phyloP scores from a whole-genome alignment of 2,113 vertebrate genomes.

The Zapornia atra region DNA sequence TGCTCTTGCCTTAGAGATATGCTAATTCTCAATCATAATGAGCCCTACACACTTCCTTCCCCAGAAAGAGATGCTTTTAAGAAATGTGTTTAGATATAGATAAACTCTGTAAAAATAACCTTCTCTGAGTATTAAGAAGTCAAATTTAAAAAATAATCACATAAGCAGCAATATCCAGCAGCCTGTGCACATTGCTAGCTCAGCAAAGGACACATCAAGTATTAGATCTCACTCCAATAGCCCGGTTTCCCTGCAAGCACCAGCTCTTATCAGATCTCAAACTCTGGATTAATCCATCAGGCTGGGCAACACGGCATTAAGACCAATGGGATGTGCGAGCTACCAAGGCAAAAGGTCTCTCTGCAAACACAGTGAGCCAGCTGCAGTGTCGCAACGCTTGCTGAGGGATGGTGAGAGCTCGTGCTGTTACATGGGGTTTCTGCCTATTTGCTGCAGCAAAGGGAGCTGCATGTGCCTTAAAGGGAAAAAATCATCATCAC shows the following conservation, averaged over 20 bases:
- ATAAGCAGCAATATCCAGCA: neutral
- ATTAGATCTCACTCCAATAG: neutral
- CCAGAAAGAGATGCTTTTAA: neutral
- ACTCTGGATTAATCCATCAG: neutral
- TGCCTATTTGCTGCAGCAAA: neutral
- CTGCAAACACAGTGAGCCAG: neutral
- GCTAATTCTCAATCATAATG: neutral
- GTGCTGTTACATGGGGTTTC: neutral
- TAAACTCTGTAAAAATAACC: neutral
- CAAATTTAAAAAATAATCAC: neutral
- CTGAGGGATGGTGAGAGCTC: neutral
- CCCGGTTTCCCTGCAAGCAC: neutral
- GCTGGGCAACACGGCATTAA: neutral
- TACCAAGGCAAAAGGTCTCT: neutral
- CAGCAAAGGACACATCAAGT: neutral
- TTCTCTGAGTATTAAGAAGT: neutral
- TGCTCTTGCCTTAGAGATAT: neutral
- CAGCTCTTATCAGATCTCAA: neutral
- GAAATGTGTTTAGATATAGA: neutral
- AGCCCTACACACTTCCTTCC: neutral
- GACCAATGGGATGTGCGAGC: neutral
- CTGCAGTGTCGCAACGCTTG: fast-evolving
- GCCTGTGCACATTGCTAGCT: neutral
- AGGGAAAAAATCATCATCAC: neutral
- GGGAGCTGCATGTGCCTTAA: neutral